Evolutionary conservation across 2,797 vertebrate species (phyloP), one percentile per base, ranked within the genome.

Genomic region (Sebastes jordani): DNA sequence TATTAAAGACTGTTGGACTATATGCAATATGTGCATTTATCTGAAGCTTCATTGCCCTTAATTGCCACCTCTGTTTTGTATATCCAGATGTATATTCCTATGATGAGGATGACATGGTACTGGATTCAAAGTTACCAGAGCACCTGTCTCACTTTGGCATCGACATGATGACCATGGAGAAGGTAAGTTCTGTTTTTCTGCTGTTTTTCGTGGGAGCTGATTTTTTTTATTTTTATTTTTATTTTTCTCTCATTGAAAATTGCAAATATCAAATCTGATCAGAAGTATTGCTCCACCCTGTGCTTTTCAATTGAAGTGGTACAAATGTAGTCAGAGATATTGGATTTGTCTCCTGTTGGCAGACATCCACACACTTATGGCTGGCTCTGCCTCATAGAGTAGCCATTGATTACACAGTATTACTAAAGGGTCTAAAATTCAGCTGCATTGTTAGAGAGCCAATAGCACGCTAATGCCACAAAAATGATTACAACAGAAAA

Each of bases 91-190:
- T 99, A 68, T 99, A 99, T 86, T 99, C 99, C 2, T 99, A 99
- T 0, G 98, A 99, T 0, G 99, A 99, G 81, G 99, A 99, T 60
- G 99, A 99, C 87, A 99, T 99, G 99, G 99, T 99, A 3, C 92
- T 99, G 86, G 98, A 99, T 91, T 95, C 97, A 61, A 99, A 96
- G 93, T 95, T 99, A 74, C 97, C 99, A 4, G 98, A 99, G 81
- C 99, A 99, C 66, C 93, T 99, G 7, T 69, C 97, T 86, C 99
- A 99, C 90, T 99, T 99, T 81, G 99, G 99, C 56, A 99, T 99
- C 3, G 94, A 99, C 95, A 99, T 99, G 99, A 97, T 99, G 92
- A 99, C 97, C 89, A 99, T 99, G 99, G 97, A 99, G 91, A 99
- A 99, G 96, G 99, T 97, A 89, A 68, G 86, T 80, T 58, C 61